Percentiles rank a stretch among this genome's conserved stretches.
Evolutionary conservation across 2,888 invertebrate species (phyloP).

Genomic region (Caenorhabditis sp.): DNA sequence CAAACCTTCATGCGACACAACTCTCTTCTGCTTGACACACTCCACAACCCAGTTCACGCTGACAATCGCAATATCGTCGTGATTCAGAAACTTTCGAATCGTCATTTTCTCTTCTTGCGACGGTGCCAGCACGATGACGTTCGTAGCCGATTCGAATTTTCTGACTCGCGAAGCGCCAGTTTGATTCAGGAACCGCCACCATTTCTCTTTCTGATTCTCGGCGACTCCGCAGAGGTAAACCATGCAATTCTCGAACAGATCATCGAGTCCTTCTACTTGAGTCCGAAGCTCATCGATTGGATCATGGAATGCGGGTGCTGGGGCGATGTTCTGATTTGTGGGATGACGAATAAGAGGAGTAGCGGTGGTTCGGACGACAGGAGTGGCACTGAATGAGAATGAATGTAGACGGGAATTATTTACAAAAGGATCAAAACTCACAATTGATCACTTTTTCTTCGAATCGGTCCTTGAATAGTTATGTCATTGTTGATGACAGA

Average conservation of each 20-base stretch:
- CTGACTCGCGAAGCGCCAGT: conserved; percentile 66
- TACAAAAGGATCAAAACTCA: background rate
- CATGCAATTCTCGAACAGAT: conserved; percentile 62
- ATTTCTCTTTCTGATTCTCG: conserved; percentile 41
- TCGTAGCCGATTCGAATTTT: conserved; percentile 64
- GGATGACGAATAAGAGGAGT: conserved; percentile 8
- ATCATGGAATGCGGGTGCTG: background rate
- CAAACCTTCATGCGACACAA: conserved; percentile 49
- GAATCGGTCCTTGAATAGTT: background rate
- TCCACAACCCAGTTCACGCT: conserved; percentile 63
- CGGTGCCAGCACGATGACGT: conserved; percentile 63
- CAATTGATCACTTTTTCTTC: conserved; percentile 16
- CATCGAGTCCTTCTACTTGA: conserved; percentile 20
- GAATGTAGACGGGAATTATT: background rate
- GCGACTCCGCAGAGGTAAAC: conserved; percentile 40
- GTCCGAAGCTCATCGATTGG: conserved; percentile 32
- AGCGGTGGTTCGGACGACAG: background rate
- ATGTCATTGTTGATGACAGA: background rate
- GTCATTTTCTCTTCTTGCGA: conserved; percentile 24
- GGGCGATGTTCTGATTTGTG: conserved; percentile 2
- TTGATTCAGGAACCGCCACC: conserved; percentile 56
- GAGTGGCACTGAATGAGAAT: conserved; percentile 12
- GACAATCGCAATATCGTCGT: conserved; percentile 61
- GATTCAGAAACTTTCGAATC: conserved; percentile 22
- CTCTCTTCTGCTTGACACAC: conserved; percentile 55